Conservation (phyloP, 2,797 vertebrate species). For the Spinus olivaceus region DNA sequence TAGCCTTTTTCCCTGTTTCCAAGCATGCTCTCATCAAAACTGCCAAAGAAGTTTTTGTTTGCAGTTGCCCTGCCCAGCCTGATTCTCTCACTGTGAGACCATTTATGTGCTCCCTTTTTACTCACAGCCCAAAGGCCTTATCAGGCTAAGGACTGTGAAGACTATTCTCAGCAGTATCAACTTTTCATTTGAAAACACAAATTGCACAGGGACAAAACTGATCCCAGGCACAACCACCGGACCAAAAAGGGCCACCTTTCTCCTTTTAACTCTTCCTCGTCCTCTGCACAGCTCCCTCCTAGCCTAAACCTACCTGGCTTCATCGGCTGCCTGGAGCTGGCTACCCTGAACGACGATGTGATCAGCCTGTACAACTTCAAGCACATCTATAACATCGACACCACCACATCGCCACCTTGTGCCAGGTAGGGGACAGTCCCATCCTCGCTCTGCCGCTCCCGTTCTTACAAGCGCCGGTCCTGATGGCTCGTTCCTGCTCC, state of each 20-base stretch:
- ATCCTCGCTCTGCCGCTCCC: background rate
- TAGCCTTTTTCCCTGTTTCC: background rate
- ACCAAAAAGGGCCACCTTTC: background rate
- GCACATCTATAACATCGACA: conserved; percentile 82
- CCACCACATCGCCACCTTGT: conserved; percentile 82
- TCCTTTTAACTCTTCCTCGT: background rate
- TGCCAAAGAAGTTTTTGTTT: background rate
- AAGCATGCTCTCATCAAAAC: background rate
- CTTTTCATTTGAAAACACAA: background rate
- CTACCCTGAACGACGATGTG: conserved; percentile 90
- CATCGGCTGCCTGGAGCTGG: conserved; percentile 91
- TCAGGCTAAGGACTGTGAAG: background rate
- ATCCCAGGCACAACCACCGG: background rate
- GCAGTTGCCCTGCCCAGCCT: background rate
- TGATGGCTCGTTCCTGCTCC: background rate
- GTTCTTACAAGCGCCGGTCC: background rate
- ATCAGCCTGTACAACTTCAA: conserved; percentile 97
- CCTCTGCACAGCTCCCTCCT: conserved; percentile 82
- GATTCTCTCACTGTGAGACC: background rate
- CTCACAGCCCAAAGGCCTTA: background rate
- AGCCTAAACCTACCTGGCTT: conserved; percentile 89
- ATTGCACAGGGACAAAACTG: background rate
- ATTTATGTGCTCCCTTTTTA: background rate
- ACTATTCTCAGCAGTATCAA: background rate
- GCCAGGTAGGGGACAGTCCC: conserved; percentile 79